These are phyloP conservation scores for Sebastes kiyomatsui DNA, from an alignment of 2,797 vertebrate species.

Conservation along the genomic window DNA sequence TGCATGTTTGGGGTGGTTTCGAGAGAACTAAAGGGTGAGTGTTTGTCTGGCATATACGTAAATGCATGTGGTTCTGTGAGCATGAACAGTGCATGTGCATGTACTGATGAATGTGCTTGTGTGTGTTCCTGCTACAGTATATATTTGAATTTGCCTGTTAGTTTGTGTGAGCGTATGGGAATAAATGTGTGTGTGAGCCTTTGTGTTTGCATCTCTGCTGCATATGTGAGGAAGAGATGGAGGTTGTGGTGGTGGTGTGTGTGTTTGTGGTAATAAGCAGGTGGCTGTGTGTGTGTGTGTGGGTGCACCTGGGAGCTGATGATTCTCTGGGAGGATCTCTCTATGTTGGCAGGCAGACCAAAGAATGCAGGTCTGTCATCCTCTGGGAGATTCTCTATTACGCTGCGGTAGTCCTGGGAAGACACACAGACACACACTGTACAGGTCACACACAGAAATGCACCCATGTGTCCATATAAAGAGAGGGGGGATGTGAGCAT, in stretches of 20 bases:
- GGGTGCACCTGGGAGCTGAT: conserved; percentile 89
- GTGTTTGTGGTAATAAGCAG: not conserved
- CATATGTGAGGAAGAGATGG: not conserved
- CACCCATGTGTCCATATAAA: not conserved
- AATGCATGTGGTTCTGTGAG: not conserved
- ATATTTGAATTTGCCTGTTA: not conserved
- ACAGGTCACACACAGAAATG: conserved; percentile 35
- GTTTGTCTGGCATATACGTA: not conserved
- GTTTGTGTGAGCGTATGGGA: not conserved
- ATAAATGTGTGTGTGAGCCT: not conserved
- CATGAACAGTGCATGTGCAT: not conserved
- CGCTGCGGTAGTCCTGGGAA: conserved; percentile 89
- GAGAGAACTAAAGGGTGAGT: not conserved
- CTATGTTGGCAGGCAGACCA: conserved; percentile 95
- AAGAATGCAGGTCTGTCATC: conserved; percentile 95
- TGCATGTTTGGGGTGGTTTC: not conserved
- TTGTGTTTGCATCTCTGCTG: not conserved
- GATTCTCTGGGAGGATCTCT: conserved; percentile 93
- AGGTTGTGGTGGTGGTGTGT: not conserved
- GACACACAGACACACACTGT: conserved; percentile 40
- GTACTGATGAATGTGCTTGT: not conserved
- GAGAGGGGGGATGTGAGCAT: not conserved
- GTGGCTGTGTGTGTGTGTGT: not conserved
- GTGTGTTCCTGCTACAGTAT: not conserved
- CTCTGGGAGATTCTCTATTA: conserved; percentile 94